Conservation (phyloP, 2,113 vertebrate genomes). For the Phocoena sinus region DNA sequence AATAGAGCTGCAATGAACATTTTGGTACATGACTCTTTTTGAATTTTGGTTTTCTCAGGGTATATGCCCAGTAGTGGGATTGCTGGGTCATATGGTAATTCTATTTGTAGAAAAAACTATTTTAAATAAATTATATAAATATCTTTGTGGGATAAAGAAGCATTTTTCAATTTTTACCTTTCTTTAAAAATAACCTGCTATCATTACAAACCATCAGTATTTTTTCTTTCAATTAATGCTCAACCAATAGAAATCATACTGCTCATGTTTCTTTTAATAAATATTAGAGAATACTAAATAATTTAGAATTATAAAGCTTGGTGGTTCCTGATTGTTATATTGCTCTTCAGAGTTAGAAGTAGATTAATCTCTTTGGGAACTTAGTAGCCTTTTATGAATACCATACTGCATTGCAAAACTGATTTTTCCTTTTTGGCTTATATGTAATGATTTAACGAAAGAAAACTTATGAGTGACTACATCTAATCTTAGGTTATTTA, state of each 20-base stretch:
- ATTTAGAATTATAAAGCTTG: not conserved
- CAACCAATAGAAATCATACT: not conserved
- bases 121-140: conserved; percentile 1
- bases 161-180: not conserved
- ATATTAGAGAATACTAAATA: not conserved
- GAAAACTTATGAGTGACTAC: not conserved
- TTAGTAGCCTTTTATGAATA: not conserved
- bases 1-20: too few relatives aligned
- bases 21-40: too few relatives aligned
- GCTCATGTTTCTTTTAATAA: not conserved
- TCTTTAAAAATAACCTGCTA: not conserved
- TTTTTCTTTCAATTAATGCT: not conserved
- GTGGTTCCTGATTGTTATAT: not conserved
- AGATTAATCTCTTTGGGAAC: not conserved
- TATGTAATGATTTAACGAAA: not conserved
- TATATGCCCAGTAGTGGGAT: too few relatives aligned
- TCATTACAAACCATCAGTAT: not conserved
- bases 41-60: too few relatives aligned
- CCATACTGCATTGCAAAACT: not conserved
- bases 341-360: not conserved
- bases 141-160: not conserved
- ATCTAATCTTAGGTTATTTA: not conserved
- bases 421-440: not conserved
- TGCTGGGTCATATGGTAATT: too few relatives aligned
- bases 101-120: not conserved